These are phyloP conservation scores for Suncus etruscus DNA, from an alignment of 2,113 vertebrate genomes.

Conservation along the genomic window DNA sequence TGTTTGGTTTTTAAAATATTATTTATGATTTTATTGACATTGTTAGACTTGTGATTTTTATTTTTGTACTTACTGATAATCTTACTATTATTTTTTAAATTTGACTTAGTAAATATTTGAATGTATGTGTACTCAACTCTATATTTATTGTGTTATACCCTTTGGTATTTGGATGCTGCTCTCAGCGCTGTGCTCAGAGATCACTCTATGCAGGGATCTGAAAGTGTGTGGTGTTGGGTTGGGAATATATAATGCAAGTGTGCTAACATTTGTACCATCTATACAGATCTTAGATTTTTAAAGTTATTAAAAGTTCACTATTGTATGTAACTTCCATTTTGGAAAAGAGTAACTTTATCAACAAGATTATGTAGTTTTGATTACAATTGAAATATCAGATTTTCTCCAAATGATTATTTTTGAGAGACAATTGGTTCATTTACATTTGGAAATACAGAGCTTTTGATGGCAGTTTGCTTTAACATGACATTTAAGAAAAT, in stretches of 20 bases:
- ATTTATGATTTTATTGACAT: background rate
- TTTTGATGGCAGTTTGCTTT: background rate
- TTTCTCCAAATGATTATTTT: background rate
- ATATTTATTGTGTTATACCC: too few species aligned
- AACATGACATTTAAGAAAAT: background rate
- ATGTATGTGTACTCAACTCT: background rate
- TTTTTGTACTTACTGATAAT: conserved; percentile 24
- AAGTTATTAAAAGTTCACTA: background rate
- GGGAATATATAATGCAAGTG: too few species aligned
- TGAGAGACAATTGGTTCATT: conserved; percentile 41
- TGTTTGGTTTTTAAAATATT: conserved; percentile 38
- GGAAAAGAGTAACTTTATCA: conserved; percentile 16
- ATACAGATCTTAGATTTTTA: background rate
- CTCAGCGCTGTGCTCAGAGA: too few species aligned
- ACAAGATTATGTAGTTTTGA: background rate
- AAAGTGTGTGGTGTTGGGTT: too few species aligned
- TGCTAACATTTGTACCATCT: too few species aligned
- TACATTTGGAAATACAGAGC: background rate
- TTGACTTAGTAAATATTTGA: conserved; percentile 27
- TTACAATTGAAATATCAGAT: conserved; percentile 26
- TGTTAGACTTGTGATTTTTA: conserved; percentile 20
- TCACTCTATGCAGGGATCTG: too few species aligned
- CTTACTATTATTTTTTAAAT: background rate
- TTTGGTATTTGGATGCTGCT: too few species aligned
- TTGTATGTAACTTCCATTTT: background rate